Conservation (phyloP, 2,797 vertebrate species). For the Furcifer pardalis region DNA sequence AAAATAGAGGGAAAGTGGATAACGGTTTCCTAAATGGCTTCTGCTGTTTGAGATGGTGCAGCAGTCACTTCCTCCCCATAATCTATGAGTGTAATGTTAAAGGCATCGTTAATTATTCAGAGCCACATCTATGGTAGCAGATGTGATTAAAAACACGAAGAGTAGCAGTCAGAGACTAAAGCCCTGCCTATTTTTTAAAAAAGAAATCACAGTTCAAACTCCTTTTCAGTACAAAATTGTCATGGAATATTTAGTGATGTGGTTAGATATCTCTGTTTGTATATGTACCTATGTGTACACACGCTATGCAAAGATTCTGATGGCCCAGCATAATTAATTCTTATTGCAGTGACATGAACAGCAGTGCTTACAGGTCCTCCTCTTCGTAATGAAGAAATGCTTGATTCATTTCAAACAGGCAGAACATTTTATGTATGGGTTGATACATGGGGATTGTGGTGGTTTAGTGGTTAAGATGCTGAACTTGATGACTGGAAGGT, state of each 20-base stretch:
- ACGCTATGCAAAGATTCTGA: not conserved
- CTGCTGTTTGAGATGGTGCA: conserved; percentile 75
- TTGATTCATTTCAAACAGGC: not conserved
- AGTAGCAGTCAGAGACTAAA: conserved; percentile 74
- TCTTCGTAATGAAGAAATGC: not conserved
- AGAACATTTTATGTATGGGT: not conserved
- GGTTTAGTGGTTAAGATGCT: no score
- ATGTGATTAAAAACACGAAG: conserved; percentile 79
- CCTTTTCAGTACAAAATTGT: conserved; percentile 65
- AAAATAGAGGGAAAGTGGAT: conserved; percentile 82
- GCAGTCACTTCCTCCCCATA: conserved; percentile 75
- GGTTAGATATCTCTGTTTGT: conserved; percentile 52
- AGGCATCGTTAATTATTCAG: conserved; percentile 83
- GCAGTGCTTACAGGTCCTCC: not conserved
- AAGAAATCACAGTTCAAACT: conserved; percentile 65
- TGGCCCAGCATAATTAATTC: not conserved
- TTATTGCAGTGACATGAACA: not conserved
- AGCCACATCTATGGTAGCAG: conserved; percentile 78
- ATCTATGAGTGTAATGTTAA: conserved; percentile 78
- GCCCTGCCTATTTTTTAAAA: conserved; percentile 59
- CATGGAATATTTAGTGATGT: conserved; percentile 57
- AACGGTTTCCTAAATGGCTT: conserved; percentile 80
- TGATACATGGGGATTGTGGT: no score
- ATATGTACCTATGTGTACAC: not conserved
- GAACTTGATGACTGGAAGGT: no score